Base-by-base conservation (phyloP, 2,888 invertebrate species). In the Dryomyza anilis region DNA sequence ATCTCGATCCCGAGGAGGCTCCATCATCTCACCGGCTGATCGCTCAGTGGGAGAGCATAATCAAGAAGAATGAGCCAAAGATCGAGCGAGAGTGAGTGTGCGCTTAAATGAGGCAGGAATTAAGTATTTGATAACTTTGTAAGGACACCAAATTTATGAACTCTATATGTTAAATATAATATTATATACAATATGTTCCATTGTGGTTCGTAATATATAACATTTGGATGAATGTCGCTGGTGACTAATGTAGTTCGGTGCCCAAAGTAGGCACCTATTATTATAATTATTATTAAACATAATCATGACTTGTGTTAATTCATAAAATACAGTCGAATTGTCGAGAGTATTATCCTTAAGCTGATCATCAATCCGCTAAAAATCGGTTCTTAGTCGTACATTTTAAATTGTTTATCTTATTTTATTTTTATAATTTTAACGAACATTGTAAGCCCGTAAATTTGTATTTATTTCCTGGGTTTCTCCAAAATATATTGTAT, bases 41-140 rank as follows among this genome's bases (percentile, higher is more conserved):
- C 75, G 91, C 90, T 71, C 89, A 91, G 81, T 93, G 93, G 90
- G 93, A 93, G 83, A 91, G 88, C 67, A 85, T 92, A 72, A 93
- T 92, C 71, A 89, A 89, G 73, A 86, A 87, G 70, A 79, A 81
- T 64, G 76, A 56, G 19, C 79, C 53, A 69, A 70, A 68, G 56
- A 68, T 25, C 48, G 48, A 61, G 21, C 29, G 53, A 25, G 50
- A 61, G 52, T 57, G 48, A 60, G 45, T 29, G 14, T 27, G 14
- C 29, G 25, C 21, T 2, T 23, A 10, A 43, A 2, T 1, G 12
- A 30, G 30, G 14, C n/a, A n/a, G n/a, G n/a, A n/a, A n/a, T n/a
- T n/a, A n/a, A n/a, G n/a, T n/a, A n/a, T n/a, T n/a, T n/a, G n/a
- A n/a, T n/a, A n/a, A n/a, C n/a, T n/a, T 52, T 27, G 8, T 52